These are phyloP conservation scores for Venusia cambrica DNA, from an alignment of 2,888 invertebrate genomes.

Conservation along the genomic window DNA sequence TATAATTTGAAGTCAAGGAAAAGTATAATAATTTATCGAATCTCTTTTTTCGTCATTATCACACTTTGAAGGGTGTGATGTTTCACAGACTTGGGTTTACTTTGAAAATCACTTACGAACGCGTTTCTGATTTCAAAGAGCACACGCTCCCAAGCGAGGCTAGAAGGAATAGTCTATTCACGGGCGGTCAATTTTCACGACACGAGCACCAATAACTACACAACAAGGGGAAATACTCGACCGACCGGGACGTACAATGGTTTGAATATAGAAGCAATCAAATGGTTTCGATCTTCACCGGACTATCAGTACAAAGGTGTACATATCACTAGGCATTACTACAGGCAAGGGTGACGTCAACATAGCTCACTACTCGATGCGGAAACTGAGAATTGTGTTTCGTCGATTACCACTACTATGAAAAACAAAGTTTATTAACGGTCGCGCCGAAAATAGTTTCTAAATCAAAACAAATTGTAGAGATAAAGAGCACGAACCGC, in stretches of 20 bases:
- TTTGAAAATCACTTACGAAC: conserved; percentile 21
- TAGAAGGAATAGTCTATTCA: conserved; percentile 26
- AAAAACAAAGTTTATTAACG: conserved; percentile 14
- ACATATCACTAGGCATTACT: conserved; percentile 27
- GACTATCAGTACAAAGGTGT: conserved; percentile 28
- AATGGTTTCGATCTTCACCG: conserved; percentile 29
- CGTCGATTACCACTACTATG: conserved; percentile 8
- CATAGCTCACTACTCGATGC: conserved; percentile 23
- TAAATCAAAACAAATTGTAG: conserved; percentile 1
- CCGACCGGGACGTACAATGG: too few species aligned
- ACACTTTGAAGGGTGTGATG: conserved; percentile 7
- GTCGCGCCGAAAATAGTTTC: conserved; percentile 10
- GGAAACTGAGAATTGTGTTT: conserved; percentile 21
- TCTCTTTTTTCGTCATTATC: too few species aligned
- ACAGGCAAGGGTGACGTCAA: conserved; percentile 23
- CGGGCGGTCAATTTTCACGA: conserved; percentile 28
- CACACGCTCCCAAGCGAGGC: conserved; percentile 20
- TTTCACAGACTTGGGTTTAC: conserved; percentile 13
- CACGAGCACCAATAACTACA: conserved; percentile 22
- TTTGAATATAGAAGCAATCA: conserved; percentile 26
- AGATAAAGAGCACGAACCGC: conserved; percentile 4
- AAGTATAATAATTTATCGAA: too few species aligned
- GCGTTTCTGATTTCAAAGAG: conserved; percentile 26
- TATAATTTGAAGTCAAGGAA: too few species aligned
- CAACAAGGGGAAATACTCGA: conserved; percentile 22